These are phyloP conservation scores for Pachyramphus minor DNA, from an alignment of 2,113 vertebrate species.

Conservation along the genomic window DNA sequence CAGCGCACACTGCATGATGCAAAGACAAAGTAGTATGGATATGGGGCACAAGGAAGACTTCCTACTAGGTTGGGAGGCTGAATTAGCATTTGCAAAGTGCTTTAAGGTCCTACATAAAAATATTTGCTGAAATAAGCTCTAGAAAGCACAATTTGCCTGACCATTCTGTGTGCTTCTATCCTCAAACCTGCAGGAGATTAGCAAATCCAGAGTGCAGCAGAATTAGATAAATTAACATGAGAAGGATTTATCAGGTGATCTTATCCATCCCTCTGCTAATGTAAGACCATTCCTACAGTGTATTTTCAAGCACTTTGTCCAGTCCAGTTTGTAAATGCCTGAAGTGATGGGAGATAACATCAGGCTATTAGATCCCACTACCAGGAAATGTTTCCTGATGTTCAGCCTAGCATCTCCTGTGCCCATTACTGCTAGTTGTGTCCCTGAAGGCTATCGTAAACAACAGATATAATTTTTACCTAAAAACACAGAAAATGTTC, in stretches of 20 bases:
- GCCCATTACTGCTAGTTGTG: background rate
- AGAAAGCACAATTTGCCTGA: background rate
- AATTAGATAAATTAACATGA: background rate
- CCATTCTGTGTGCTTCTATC: background rate
- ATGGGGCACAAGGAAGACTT: background rate
- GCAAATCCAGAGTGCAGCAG: background rate
- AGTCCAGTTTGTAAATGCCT: background rate
- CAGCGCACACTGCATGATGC: fast-evolving
- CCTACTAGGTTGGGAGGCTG: background rate
- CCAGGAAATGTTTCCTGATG: background rate
- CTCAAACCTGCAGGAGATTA: background rate
- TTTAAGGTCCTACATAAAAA: background rate
- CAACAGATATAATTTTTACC: background rate
- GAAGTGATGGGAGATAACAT: background rate
- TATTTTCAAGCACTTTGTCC: background rate
- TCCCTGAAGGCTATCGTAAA: background rate
- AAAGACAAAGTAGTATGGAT: background rate
- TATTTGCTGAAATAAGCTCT: background rate
- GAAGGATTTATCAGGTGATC: background rate
- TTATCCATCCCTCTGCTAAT: background rate
- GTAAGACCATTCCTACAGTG: background rate
- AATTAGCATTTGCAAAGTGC: background rate
- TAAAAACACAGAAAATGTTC: background rate
- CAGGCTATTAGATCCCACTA: background rate
- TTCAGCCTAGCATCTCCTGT: background rate